Percentiles rank a stretch among this genome's conserved stretches.
Conservation (phyloP, 2,113 vertebrate species). For the Rynchops niger region DNA sequence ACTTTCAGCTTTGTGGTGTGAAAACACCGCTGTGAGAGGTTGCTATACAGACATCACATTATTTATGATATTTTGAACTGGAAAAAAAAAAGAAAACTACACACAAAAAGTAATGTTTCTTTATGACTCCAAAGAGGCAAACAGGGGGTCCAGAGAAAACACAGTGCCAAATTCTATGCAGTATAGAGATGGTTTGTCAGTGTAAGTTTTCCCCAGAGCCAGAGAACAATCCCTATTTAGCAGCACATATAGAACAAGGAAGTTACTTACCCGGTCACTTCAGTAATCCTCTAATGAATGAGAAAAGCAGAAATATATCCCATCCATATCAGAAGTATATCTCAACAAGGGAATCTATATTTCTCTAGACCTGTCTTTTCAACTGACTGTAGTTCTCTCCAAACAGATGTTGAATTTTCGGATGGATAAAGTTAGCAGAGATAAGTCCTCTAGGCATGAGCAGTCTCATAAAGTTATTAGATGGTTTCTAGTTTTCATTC, state of each 20-base stretch:
- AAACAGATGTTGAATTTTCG: background rate
- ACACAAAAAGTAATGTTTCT: background rate
- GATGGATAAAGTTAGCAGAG: background rate
- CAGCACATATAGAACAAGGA: background rate
- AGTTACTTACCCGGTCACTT: rapidly evolving
- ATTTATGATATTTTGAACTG: background rate
- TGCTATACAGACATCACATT: background rate
- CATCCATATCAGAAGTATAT: background rate
- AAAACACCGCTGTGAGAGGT: background rate
- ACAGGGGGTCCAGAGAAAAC: background rate
- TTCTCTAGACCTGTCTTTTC: background rate
- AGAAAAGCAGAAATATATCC: background rate
- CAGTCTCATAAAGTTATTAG: background rate
- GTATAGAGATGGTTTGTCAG: background rate
- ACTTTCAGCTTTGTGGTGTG: background rate
- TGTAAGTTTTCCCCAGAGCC: background rate
- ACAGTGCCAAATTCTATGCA: background rate
- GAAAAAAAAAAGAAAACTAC: rapidly evolving
- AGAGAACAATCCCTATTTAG: background rate
- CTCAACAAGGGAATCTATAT: background rate
- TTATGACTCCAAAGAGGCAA: background rate
- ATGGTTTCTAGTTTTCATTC: background rate
- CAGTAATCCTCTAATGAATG: background rate
- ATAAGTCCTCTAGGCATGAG: background rate
- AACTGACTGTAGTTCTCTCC: background rate